These are phyloP conservation scores for Bombus turneri DNA, from an alignment of 1,140 invertebrate genomes.

Conservation along the genomic window DNA sequence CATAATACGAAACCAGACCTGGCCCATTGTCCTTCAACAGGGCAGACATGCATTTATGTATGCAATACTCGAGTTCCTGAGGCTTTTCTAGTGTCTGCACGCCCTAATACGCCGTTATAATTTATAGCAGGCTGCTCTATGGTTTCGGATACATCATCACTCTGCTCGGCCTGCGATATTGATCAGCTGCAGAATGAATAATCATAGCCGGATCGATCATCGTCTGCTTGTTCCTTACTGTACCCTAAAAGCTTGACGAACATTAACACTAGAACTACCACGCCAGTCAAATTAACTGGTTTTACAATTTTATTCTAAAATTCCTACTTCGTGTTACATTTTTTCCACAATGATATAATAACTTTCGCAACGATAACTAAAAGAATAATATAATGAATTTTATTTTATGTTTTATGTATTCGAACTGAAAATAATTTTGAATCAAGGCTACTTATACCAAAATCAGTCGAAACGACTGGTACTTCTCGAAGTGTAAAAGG, in stretches of 20 bases:
- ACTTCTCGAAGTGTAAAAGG: no score
- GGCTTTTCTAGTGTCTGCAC: background rate
- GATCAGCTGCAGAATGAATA: slow-evolving; percentile 11
- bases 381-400: no score
- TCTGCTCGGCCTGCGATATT: background rate
- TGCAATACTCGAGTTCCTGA: slow-evolving; percentile 21
- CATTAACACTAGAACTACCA: no score
- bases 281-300: no score
- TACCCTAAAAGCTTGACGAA: background rate
- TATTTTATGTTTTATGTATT: no score
- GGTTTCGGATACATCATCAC: slow-evolving; percentile 33
- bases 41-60: slow-evolving; percentile 46
- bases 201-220: background rate
- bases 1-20: background rate
- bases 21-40: slow-evolving; percentile 1
- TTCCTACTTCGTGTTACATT: no score
- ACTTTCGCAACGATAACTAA: no score
- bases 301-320: no score
- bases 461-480: no score
- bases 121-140: slow-evolving; percentile 26
- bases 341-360: no score
- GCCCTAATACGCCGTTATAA: slow-evolving; percentile 35
- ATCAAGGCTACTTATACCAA: no score
- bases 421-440: no score
- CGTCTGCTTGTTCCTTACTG: background rate